Evolutionary conservation across 1,140 invertebrate species (phyloP), one percentile per base, ranked within the genome.

Genomic region (Oedothorax gibbosus): DNA sequence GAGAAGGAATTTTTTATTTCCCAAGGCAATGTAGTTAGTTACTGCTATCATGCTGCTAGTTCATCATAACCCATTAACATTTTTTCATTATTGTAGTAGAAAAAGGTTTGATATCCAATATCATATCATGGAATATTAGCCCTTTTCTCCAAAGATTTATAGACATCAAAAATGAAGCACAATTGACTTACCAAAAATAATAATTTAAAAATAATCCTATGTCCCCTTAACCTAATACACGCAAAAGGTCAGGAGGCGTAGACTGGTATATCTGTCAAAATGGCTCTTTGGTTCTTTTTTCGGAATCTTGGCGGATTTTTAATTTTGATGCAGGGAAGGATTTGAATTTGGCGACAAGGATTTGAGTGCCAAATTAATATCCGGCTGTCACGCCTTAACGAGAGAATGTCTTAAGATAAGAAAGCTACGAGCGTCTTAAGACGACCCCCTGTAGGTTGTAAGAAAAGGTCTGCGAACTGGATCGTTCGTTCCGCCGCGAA

Each of bases 331-430:
- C 51, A 69, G 53, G 12, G 20, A 50, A 65, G 77, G 18, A 81
- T 81, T 81, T 81, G 78, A 65, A 81, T 81, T 79, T 79, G 62
- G 62, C 68, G 68, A 68, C 66, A 81, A 71, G 62, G 53, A 62
- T 71, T 79, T 66, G 50, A 79, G 54, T 49, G 56, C 11, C n/a
- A 56, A 71, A 81, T 68, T 81, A 81, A 81, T 81, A 81, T 81
- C 78, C 78, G 78, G 78, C 60, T 57, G 78, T 71, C 78, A 81
- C 78, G 78, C 78, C 78, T 35, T 53, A 53, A 60, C 65, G 56
- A 71, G 78, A 8, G 78, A 57, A 66, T 75, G 72, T 57, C 35
- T 79, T 79, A 79, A 68, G 64, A 79, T 79, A 79, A 68, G 64
- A 79, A 68, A 66, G 49, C 50, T 79, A 6, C 54, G 64, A 66